A percentile compares a stretch with the other conserved stretches of the same genome.
phyloP scores from a whole-genome alignment of 2,113 vertebrate genomes.

The Sardina pilchardus region DNA sequence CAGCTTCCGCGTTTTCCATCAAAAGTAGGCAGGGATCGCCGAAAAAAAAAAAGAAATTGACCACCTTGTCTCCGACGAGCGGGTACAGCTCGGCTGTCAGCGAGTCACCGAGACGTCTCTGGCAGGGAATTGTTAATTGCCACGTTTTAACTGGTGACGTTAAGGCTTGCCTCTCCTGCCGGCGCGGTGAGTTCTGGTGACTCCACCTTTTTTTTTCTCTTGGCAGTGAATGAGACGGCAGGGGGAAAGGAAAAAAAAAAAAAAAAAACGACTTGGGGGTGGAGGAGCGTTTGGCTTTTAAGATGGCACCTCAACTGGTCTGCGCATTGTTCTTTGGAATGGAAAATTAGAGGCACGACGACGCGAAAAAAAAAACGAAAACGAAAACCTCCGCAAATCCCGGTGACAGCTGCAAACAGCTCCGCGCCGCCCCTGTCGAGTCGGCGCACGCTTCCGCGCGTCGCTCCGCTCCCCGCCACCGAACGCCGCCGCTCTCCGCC shows the following conservation, averaged over 20 bases:
- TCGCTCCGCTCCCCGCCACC: constrained; percentile 28
- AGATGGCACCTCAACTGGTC: constrained; percentile 83
- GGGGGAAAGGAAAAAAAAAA: constrained; percentile 38
- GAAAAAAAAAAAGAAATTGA: constrained; percentile 57
- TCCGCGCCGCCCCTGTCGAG: constrained; percentile 54
- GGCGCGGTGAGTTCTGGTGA: constrained; percentile 80
- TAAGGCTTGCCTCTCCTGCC: constrained; percentile 53
- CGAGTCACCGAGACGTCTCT: constrained; percentile 74
- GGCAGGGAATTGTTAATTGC: constrained; percentile 85
- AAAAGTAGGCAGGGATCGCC: constrained; percentile 71
- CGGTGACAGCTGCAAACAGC: constrained; percentile 50
- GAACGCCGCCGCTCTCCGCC: constrained; percentile 39
- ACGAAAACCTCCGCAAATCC: constrained; percentile 42
- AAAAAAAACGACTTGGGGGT: constrained; percentile 72
- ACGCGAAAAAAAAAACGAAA: constrained; percentile 45
- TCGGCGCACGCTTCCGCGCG: constrained; percentile 28
- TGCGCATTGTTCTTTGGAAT: constrained; percentile 69
- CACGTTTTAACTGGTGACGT: constrained; percentile 79
- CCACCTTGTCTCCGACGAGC: constrained; percentile 75
- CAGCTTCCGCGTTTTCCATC: constrained; percentile 61
- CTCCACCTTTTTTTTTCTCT: constrained; percentile 62
- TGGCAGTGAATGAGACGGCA: background rate
- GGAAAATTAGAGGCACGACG: constrained; percentile 30
- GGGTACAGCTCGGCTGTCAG: constrained; percentile 78
- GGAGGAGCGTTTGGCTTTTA: constrained; percentile 40